Base-by-base conservation (phyloP, 2,797 vertebrate genomes). In the Chloroceryle amazona region DNA sequence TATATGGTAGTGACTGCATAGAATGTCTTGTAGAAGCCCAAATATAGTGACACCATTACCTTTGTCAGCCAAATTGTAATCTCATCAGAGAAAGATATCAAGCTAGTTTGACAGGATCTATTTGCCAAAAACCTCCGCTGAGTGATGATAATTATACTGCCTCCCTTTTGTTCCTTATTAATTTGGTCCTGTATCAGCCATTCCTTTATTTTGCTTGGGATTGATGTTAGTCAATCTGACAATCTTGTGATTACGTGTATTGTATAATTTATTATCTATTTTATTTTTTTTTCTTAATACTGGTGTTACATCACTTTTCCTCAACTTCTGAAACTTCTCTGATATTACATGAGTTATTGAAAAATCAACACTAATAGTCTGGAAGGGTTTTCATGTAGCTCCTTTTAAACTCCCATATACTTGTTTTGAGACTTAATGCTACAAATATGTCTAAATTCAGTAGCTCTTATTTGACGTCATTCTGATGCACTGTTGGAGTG, bases 401-500 rank as follows among this genome's bases (percentile, higher is more conserved):
- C 14, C 39, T 86, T 95, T 92, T 84, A 84, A 90, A 75, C 25
- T 72, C 19, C 71, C 7, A 22, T 55, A 44, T 60, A 60, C 41
- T 72, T 1, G 17, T 81, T 90, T 88, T 93, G 65, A 75, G 35
- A 60, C 33, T 44, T 46, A 83, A 15, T 19, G 26, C 49, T 88
- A 57, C 71, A 94, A 93, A 83, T 86, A 62, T 20, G 14, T 66
- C 54, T 80, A 29, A 76, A 94, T 79, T 62, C 81, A 90, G 90
- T 94, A 86, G 87, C 82, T 95, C n/a, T 81, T 90, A 55, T 73
- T 92, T 93, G 76, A 92, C 3, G 1, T 86, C 81, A 47, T 90
- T 95, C 75, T 88, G 83, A 92, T 92, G 76, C 62, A 83, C 46
- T 89, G 70, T 54, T 86, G 73, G 78, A 94, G 63, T 76, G 35